Base-by-base conservation (phyloP, 2,113 vertebrate species). In the Psittacula cyanocephala region DNA sequence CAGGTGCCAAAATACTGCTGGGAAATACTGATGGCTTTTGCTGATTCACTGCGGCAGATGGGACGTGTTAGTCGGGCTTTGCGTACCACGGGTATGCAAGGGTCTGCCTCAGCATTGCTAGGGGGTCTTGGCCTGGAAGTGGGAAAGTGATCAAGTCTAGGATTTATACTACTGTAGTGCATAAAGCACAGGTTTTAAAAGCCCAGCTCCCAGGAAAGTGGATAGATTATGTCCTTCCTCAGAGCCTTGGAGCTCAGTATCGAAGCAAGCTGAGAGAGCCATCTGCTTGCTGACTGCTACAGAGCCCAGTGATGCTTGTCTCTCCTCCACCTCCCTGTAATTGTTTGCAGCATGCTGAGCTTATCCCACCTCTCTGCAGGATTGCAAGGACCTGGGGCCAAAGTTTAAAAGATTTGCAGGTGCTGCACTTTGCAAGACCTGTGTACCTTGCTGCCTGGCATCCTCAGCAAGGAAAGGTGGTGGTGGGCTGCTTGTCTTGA, bases 1-100 rank as follows among this genome's bases (percentile, higher is more conserved):
- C 95, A 93, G 94, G 95, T 96, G 96, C 91, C 89, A 96, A 76
- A 96, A 70, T 93, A 91, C 91, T 93, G 94, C 75, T 20, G 14
- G 79, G 88, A 95, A 93, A 93, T 91, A 72, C 93, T 94, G 95
- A 89, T 72, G 91, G 91, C 94, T 92, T 94, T 96, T 95, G 95
- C 93, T 96, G 94, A 94, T 91, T 95, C 93, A 86, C 82, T 90
- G 75, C 6, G 2, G 85, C 96, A 96, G 88, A 94, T 88, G 64
- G 91, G 88, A 89, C 4, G 10, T 70, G 84, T 92, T 92, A 82
- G 85, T 49, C 0, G 10, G 37, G 67, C 75, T 92, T 62, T 62
- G 24, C 3, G 1, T 67, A 39, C 44, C 16, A 6, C 27, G 60
- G 35, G 50, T 27, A 20, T 60, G 39, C 65, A 37, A 52, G 39